Evolutionary conservation across 2,797 vertebrate genomes (phyloP).

Genomic region (Aldrovandia affinis): DNA sequence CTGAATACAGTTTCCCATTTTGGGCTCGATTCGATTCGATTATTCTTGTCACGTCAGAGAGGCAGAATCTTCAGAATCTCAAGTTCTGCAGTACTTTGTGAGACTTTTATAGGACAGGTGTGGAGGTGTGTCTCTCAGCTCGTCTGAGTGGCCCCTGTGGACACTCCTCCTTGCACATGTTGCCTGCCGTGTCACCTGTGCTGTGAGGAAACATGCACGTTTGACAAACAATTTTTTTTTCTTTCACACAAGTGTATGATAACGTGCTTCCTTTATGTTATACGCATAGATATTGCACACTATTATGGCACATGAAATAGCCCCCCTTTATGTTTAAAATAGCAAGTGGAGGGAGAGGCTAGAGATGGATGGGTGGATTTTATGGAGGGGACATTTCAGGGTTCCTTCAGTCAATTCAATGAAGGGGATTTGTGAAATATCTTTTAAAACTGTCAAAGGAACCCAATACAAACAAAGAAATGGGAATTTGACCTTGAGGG

Average conservation of each 20-base stretch:
- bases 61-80: conserved; percentile 30
- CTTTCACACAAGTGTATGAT: too few relatives aligned
- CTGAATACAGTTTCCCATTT: conserved; percentile 66
- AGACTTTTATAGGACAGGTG: conserved; percentile 23
- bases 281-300: too few relatives aligned
- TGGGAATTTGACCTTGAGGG: neutral
- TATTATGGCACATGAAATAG: too few relatives aligned
- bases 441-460: neutral
- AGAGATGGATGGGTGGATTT: too few relatives aligned
- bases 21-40: conserved; percentile 10
- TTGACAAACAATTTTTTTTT: too few relatives aligned
- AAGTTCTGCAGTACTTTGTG: neutral
- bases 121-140: conserved; percentile 27
- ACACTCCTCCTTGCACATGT: conserved; percentile 47
- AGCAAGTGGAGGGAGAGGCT: too few relatives aligned
- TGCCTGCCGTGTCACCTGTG: neutral
- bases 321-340: too few relatives aligned
- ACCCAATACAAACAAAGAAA: neutral
- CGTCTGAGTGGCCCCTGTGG: neutral
- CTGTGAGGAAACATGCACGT: neutral
- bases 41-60: neutral
- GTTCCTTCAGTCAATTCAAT: neutral
- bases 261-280: too few relatives aligned
- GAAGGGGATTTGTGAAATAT: neutral
- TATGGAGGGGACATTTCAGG: too few relatives aligned